These are phyloP conservation scores for Epizoanthus fatuus DNA, from an alignment of 92 coral and sea anemone species.

Conservation along the genomic window DNA sequence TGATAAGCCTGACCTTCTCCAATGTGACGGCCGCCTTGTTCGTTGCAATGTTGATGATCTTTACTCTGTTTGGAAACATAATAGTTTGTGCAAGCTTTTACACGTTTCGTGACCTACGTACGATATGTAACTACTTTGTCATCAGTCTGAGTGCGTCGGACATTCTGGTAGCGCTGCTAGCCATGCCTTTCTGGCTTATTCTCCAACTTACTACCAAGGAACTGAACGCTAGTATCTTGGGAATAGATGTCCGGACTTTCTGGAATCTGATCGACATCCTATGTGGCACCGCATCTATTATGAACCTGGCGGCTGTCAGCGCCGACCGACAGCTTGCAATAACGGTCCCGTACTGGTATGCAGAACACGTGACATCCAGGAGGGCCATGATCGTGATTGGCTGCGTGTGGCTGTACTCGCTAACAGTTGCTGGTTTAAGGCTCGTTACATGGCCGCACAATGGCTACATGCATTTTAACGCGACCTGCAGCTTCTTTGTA, in stretches of 20 bases:
- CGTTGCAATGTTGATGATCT: conserved; percentile 84
- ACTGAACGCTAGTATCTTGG: conserved; percentile 48
- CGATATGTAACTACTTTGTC: conserved; percentile 94
- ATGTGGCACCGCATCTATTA: conserved; percentile 86
- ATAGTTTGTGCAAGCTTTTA: conserved; percentile 94
- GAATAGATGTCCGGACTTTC: conserved; percentile 34
- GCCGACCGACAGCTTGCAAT: conserved; percentile 96
- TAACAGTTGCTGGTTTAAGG: conserved; percentile 73
- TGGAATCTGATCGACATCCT: conserved; percentile 87
- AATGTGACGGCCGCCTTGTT: conserved; percentile 82
- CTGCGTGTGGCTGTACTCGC: conserved; percentile 83
- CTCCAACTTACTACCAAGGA: conserved; percentile 75
- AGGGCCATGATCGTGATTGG: conserved; percentile 83
- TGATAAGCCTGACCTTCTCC: conserved; percentile 22
- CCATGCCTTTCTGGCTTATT: conserved; percentile 92
- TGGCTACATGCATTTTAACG: conserved; percentile 79
- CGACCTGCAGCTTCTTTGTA: conserved; percentile 74
- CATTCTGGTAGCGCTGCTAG: conserved; percentile 84
- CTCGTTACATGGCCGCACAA: conserved; percentile 32
- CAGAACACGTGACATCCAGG: conserved; percentile 82
- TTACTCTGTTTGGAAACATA: conserved; percentile 87
- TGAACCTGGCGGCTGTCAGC: conserved; percentile 91
- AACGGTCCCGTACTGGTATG: conserved; percentile 89
- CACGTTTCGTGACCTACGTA: conserved; percentile 91
- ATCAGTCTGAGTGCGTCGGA: conserved; percentile 91